These are phyloP conservation scores for Ochropacha duplaris DNA, from an alignment of 2,888 invertebrate species.

Conservation along the genomic window DNA sequence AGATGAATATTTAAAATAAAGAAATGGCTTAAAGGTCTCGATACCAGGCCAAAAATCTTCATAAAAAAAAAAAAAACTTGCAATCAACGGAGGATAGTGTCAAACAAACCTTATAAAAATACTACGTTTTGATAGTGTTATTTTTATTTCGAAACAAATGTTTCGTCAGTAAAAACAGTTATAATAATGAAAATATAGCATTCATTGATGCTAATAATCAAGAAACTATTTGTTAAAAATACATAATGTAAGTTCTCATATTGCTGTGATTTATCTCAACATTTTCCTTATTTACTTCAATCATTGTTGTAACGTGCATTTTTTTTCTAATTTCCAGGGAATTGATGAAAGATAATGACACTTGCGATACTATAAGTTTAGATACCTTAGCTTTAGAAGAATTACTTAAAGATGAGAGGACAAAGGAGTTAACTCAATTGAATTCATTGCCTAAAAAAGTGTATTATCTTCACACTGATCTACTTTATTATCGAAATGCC, in stretches of 20 bases:
- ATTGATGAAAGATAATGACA: slow-evolving; percentile 45
- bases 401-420: slow-evolving; percentile 57
- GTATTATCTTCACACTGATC: slow-evolving; percentile 61
- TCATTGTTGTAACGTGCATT: background rate
- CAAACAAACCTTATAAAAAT: too few relatives aligned
- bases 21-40: too few relatives aligned
- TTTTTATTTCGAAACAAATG: too few relatives aligned
- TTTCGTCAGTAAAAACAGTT: too few relatives aligned
- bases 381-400: slow-evolving; percentile 67
- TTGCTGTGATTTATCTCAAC: background rate
- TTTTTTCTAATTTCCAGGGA: slow-evolving; percentile 53
- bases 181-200: too few relatives aligned
- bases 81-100: too few relatives aligned
- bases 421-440: slow-evolving; percentile 59
- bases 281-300: background rate
- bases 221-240: too few relatives aligned
- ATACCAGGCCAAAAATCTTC: too few relatives aligned
- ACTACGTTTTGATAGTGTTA: too few relatives aligned
- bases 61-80: too few relatives aligned
- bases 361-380: slow-evolving; percentile 66
- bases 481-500: slow-evolving; percentile 67
- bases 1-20: too few relatives aligned
- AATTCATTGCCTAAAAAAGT: slow-evolving; percentile 66
- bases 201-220: too few relatives aligned
- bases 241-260: background rate